These are phyloP conservation scores for Meloidogyne floridensis DNA, from an alignment of 1,140 invertebrate genomes.

Conservation along the genomic window DNA sequence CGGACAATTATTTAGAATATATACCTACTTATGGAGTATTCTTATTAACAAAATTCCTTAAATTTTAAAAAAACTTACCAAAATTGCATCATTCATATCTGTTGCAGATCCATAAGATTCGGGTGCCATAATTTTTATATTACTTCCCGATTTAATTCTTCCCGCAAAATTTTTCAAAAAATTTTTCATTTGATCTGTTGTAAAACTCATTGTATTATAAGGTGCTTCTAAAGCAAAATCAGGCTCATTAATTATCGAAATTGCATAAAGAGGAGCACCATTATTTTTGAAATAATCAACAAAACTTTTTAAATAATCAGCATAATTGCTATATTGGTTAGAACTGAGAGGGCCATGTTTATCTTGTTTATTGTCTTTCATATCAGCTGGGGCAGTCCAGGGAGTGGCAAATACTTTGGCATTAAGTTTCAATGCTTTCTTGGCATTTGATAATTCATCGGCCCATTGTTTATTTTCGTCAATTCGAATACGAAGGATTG, in stretches of 20 bases:
- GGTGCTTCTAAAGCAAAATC: not conserved
- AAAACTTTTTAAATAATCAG: not conserved
- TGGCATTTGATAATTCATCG: not conserved
- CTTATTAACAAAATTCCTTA: too few species aligned
- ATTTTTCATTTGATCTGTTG: not conserved
- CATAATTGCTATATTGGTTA: not conserved
- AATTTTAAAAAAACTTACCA: not conserved
- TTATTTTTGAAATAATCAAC: not conserved
- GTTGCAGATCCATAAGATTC: not conserved
- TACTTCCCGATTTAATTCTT: not conserved
- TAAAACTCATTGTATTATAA: not conserved
- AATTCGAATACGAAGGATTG: not conserved
- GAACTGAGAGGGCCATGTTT: not conserved
- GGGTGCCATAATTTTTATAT: not conserved
- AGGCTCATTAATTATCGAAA: not conserved
- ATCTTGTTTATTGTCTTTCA: not conserved
- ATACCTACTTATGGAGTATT: too few species aligned
- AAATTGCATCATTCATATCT: not conserved
- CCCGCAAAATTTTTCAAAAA: not conserved
- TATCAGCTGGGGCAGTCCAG: not conserved
- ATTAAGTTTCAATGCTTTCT: not conserved
- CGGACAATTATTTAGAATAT: too few species aligned
- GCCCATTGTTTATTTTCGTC: not conserved
- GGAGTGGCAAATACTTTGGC: constrained; percentile 3
- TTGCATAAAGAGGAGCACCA: not conserved